phyloP scores from a whole-genome alignment of 2,113 vertebrate genomes.

The Ellobius talpinus region DNA sequence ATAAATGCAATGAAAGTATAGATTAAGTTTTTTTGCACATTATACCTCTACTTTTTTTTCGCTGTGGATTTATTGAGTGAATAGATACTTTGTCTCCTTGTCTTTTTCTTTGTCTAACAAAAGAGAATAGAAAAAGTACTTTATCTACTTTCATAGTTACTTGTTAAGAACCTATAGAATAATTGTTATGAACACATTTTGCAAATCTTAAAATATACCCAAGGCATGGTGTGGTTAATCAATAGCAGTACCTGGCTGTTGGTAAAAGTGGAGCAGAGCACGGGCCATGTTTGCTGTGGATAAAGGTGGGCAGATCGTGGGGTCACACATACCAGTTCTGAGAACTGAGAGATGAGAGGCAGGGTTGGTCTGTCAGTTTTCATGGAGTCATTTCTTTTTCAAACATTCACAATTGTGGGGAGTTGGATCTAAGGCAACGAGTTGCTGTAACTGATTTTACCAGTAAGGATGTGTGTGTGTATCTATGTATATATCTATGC shows the following conservation, averaged over 20 bases:
- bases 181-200: not conserved
- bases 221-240: not conserved
- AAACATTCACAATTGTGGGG: not conserved
- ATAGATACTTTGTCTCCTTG: conserved; percentile 25
- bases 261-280: not conserved
- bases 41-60: not conserved
- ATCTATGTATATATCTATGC: too few species aligned
- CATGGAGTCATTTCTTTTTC: not conserved
- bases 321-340: not conserved
- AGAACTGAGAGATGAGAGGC: not conserved
- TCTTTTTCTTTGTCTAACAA: conserved; percentile 28
- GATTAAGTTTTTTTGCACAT: not conserved
- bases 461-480: not conserved
- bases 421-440: not conserved
- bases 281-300: not conserved
- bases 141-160: conserved; percentile 3
- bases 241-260: not conserved
- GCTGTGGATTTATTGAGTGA: conserved; percentile 35
- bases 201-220: not conserved
- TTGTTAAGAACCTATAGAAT: not conserved
- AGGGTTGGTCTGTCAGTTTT: not conserved
- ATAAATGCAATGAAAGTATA: not conserved
- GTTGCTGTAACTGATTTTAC: not conserved
- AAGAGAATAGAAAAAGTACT: not conserved
- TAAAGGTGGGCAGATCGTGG: not conserved